phyloP scores from a whole-genome alignment of 2,797 vertebrate species.

The Melanotaenia boesemani region DNA sequence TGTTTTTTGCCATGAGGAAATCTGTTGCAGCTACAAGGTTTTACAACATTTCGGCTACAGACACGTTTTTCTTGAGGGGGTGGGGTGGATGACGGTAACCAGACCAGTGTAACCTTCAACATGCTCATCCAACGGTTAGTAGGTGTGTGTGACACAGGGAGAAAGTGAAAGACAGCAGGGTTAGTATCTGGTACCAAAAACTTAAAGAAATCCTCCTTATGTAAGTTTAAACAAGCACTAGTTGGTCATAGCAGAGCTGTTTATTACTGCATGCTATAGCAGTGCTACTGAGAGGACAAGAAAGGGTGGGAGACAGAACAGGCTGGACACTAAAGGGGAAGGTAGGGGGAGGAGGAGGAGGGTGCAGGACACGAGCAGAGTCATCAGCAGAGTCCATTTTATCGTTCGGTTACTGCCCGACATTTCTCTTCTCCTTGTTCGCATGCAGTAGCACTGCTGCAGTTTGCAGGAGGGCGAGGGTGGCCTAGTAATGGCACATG shows the following conservation, averaged over 20 bases:
- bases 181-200: constrained; percentile 61
- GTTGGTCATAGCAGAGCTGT: constrained; percentile 54
- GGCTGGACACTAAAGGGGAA: constrained; percentile 54
- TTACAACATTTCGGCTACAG: constrained; percentile 64
- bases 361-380: constrained; percentile 65
- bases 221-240: constrained; percentile 61
- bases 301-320: constrained; percentile 67
- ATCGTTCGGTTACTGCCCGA: constrained; percentile 55
- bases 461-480: constrained; percentile 40
- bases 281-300: constrained; percentile 65
- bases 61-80: constrained; percentile 33
- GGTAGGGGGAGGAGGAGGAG: constrained; percentile 43
- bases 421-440: constrained; percentile 55
- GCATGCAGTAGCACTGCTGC: constrained; percentile 30
- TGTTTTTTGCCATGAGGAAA: constrained; percentile 62
- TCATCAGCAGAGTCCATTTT: constrained; percentile 74
- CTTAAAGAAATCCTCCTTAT: constrained; percentile 48
- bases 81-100: constrained; percentile 46
- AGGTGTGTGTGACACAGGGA: constrained; percentile 54
- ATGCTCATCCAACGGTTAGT: constrained; percentile 64
- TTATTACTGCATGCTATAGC: constrained; percentile 63
- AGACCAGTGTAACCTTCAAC: constrained; percentile 69
- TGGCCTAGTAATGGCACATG: constrained; percentile 54
- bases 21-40: constrained; percentile 66
- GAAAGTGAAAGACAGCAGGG: constrained; percentile 39